phyloP scores from a whole-genome alignment of 2,797 vertebrate species.

The Periparus ater region DNA sequence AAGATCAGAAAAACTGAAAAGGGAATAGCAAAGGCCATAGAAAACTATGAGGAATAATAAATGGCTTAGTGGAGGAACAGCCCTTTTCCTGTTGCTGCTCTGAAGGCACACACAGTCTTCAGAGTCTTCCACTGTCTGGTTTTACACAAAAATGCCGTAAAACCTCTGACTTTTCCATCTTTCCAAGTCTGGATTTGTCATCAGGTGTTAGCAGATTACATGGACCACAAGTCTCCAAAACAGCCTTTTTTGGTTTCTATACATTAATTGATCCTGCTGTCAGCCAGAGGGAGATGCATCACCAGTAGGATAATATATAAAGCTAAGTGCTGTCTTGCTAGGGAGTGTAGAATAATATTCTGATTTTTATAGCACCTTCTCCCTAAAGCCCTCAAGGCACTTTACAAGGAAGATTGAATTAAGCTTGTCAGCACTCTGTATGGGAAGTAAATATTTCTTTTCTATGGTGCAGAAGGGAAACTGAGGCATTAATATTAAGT shows the following conservation, averaged over 20 bases:
- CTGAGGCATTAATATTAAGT: conserved; percentile 46
- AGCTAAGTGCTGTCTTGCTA: not conserved
- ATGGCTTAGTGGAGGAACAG: not conserved
- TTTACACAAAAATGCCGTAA: not conserved
- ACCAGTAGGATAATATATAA: not conserved
- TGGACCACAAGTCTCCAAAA: not conserved
- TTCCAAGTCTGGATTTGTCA: not conserved
- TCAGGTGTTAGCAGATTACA: not conserved
- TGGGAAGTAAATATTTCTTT: conserved; percentile 33
- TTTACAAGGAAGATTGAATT: conserved; percentile 52
- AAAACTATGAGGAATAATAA: not conserved
- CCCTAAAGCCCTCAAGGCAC: not conserved
- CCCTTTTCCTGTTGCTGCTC: not conserved
- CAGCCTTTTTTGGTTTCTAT: conserved; percentile 2
- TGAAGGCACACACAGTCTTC: not conserved
- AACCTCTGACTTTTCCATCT: not conserved
- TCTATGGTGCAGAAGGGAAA: conserved; percentile 13
- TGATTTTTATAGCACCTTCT: conserved; percentile 30
- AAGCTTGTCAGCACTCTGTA: conserved; percentile 19
- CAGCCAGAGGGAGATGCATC: conserved; percentile 39
- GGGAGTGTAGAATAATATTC: conserved; percentile 9
- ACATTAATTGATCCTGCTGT: conserved; percentile 5
- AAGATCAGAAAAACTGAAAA: not conserved
- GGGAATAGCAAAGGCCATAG: not conserved
- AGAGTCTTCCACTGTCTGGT: not conserved